phyloP scores from a whole-genome alignment of 2,113 vertebrate genomes.

The Amia ocellicauda region DNA sequence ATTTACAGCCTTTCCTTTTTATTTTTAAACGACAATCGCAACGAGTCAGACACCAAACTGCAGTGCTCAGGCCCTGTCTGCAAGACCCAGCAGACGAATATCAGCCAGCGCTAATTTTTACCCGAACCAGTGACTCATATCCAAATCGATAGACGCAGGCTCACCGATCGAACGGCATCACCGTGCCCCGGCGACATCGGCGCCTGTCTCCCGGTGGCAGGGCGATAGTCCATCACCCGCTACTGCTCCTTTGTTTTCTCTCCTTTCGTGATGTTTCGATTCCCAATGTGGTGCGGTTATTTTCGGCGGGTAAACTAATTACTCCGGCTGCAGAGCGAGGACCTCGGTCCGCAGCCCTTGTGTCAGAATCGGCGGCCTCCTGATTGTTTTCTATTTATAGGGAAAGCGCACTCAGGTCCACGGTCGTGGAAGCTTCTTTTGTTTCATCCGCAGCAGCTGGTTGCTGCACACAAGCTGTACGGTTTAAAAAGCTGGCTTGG shows the following conservation, averaged over 20 bases:
- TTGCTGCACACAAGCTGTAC: not conserved
- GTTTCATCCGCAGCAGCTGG: not conserved
- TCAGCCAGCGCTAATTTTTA: too few species aligned
- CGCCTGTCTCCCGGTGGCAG: not conserved
- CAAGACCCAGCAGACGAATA: too few species aligned
- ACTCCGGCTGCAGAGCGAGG: not conserved
- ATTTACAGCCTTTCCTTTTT: too few species aligned
- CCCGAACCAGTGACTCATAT: too few species aligned
- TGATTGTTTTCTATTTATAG: slow-evolving; percentile 20
- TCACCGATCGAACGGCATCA: not conserved
- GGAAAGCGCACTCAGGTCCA: not conserved
- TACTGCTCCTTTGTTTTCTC: not conserved
- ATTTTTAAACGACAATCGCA: too few species aligned
- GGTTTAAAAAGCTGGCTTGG: slow-evolving; percentile 35
- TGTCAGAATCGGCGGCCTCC: not conserved
- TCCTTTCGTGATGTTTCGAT: not conserved
- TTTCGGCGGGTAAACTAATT: slow-evolving; percentile 17
- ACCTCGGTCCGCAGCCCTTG: not conserved
- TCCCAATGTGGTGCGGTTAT: not conserved
- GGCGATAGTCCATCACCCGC: not conserved
- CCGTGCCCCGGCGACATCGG: not conserved
- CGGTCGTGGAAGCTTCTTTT: not conserved
- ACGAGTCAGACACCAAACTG: too few species aligned
- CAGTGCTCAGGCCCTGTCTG: too few species aligned
- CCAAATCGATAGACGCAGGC: too few species aligned